Conservation (phyloP, 2,888 invertebrate species). For the Cybosia mesomella region DNA sequence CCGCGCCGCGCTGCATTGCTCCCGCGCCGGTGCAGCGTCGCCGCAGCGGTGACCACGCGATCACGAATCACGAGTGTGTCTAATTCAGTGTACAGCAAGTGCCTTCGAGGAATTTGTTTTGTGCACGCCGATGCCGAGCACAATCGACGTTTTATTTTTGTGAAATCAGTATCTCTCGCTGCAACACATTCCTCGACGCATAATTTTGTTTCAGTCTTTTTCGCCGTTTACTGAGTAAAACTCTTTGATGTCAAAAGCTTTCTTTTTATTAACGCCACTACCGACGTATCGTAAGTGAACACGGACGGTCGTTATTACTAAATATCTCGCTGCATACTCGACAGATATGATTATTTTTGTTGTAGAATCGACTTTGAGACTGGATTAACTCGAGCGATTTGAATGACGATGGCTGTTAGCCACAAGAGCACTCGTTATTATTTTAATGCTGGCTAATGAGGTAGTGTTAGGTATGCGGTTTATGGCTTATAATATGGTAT, state of each 20-base stretch:
- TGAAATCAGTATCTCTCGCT: constrained; percentile 73
- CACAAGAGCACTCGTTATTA: constrained; percentile 69
- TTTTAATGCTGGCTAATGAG: constrained; percentile 76
- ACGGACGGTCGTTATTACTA: constrained; percentile 42
- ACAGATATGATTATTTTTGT: constrained; percentile 54
- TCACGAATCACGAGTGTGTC: constrained; percentile 82
- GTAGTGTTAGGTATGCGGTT: constrained; percentile 72
- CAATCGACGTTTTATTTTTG: constrained; percentile 82
- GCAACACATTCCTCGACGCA: constrained; percentile 70
- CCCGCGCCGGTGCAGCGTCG: constrained; percentile 31
- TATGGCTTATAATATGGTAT: constrained; percentile 60
- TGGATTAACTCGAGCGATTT: constrained; percentile 48
- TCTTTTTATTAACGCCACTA: constrained; percentile 42
- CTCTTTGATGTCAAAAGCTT: constrained; percentile 65
- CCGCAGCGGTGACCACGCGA: constrained; percentile 66
- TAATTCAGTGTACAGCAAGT: constrained; percentile 82
- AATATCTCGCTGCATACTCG: constrained; percentile 41
- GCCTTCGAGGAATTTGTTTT: constrained; percentile 83
- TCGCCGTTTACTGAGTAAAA: constrained; percentile 60
- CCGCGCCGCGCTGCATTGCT: neutral
- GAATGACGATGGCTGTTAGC: constrained; percentile 56
- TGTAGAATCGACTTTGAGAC: constrained; percentile 22
- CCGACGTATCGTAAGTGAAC: constrained; percentile 39
- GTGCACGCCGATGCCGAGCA: constrained; percentile 74
- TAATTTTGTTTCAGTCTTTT: constrained; percentile 74